Evolutionary conservation across 2,113 vertebrate genomes (phyloP).

Genomic region (Perca schrenkii): DNA sequence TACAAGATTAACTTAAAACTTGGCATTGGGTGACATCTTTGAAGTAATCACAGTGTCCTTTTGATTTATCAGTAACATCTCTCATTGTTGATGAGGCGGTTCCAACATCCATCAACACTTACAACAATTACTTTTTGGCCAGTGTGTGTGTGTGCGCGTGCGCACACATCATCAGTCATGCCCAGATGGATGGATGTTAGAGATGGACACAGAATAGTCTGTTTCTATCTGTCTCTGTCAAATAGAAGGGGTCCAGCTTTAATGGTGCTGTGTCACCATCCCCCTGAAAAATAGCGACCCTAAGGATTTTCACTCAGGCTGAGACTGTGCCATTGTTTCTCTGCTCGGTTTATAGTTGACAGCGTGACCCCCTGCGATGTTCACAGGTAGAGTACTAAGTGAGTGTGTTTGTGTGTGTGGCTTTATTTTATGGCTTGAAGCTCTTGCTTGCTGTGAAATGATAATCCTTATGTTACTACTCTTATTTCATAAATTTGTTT

Average conservation of each 20-base stretch:
- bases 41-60: constrained; percentile 52
- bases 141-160: constrained; percentile 29
- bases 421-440: constrained; percentile 34
- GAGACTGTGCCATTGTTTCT: constrained; percentile 51
- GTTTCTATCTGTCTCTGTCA: constrained; percentile 68
- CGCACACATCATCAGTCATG: constrained; percentile 33
- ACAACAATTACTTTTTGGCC: constrained; percentile 65
- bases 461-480: not conserved
- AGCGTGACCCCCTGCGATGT: constrained; percentile 34
- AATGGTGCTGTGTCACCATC: constrained; percentile 65
- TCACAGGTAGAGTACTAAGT: constrained; percentile 43
- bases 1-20: constrained; percentile 51
- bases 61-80: constrained; percentile 69
- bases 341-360: constrained; percentile 24
- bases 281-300: constrained; percentile 62
- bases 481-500: constrained; percentile 32
- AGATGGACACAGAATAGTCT: constrained; percentile 42
- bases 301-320: constrained; percentile 23
- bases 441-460: not conserved
- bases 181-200: constrained; percentile 63
- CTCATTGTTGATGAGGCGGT: constrained; percentile 53
- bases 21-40: constrained; percentile 43
- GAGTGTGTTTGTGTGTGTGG: not conserved
- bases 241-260: constrained; percentile 59
- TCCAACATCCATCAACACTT: constrained; percentile 67